phyloP scores from a whole-genome alignment of 2,888 invertebrate species.

The Morpho deidamia region DNA sequence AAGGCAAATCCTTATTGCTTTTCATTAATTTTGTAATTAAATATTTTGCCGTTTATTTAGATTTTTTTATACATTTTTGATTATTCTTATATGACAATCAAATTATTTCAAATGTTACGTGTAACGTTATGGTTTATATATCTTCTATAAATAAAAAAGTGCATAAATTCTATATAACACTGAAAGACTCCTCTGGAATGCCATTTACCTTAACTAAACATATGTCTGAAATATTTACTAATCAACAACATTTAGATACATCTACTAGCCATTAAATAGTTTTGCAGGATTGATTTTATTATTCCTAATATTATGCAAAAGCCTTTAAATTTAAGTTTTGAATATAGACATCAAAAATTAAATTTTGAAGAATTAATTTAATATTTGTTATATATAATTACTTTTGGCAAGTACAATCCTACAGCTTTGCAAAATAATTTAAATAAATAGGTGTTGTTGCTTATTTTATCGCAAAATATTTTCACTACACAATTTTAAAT shows the following conservation, averaged over 20 bases:
- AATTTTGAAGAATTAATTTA: too few species aligned
- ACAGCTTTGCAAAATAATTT: background rate
- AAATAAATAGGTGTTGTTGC: constrained; percentile 1
- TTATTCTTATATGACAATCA: too few species aligned
- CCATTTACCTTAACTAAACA: constrained; percentile 1
- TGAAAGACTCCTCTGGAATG: constrained; percentile 3
- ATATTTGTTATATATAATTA: too few species aligned
- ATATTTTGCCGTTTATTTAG: too few species aligned
- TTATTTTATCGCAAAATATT: background rate
- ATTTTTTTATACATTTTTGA: too few species aligned
- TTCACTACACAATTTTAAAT: background rate
- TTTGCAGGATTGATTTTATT: background rate
- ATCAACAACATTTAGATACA: constrained; percentile 3
- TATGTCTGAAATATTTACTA: background rate
- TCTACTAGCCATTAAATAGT: background rate
- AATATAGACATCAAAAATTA: background rate
- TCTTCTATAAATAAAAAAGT: too few species aligned
- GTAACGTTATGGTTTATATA: too few species aligned
- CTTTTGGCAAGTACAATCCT: too few species aligned
- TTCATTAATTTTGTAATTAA: too few species aligned
- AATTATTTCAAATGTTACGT: too few species aligned
- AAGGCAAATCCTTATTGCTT: too few species aligned
- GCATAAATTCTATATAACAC: background rate
- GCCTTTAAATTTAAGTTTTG: too few species aligned
- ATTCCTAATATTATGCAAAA: background rate